Percentiles rank a stretch among this genome's conserved stretches.
phyloP scores from a whole-genome alignment of 1,140 invertebrate genomes.

The Heliconius nattereri region DNA sequence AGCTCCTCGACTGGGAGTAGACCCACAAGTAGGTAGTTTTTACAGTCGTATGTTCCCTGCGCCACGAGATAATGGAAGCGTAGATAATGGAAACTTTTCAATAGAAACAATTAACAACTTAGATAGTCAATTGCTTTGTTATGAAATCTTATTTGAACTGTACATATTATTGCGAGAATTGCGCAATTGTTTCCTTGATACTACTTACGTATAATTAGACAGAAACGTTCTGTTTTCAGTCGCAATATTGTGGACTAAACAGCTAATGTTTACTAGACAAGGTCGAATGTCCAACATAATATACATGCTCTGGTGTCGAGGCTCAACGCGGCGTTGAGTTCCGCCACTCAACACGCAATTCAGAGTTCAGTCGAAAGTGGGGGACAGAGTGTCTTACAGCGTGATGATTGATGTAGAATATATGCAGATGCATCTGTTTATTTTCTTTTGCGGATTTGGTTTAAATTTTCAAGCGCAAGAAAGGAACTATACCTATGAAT shows the following conservation, averaged over 20 bases:
- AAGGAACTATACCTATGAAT: background rate
- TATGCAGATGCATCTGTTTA: background rate
- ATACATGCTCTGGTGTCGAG: background rate
- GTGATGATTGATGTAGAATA: too few relatives aligned
- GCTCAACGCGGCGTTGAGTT: too few relatives aligned
- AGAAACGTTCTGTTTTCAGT: slow-evolving; percentile 24
- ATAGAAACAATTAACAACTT: background rate
- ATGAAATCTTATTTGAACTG: slow-evolving; percentile 11
- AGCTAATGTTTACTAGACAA: slow-evolving; percentile 32
- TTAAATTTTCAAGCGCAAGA: background rate
- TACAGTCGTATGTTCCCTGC: too few relatives aligned
- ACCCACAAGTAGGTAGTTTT: too few relatives aligned
- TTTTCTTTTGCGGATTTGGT: background rate
- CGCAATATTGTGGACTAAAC: slow-evolving; percentile 18
- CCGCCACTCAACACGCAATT: too few relatives aligned
- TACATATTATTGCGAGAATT: background rate
- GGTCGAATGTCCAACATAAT: slow-evolving; percentile 26
- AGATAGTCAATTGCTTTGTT: slow-evolving; percentile 14
- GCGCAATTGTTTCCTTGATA: slow-evolving; percentile 10
- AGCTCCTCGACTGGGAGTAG: too few relatives aligned
- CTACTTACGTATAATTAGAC: slow-evolving; percentile 8
- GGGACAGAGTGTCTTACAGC: too few relatives aligned
- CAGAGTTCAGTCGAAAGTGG: too few relatives aligned
- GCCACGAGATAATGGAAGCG: too few relatives aligned
- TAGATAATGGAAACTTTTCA: background rate